phyloP scores from a whole-genome alignment of 1,140 invertebrate species.

The Eurosta solidaginis region DNA sequence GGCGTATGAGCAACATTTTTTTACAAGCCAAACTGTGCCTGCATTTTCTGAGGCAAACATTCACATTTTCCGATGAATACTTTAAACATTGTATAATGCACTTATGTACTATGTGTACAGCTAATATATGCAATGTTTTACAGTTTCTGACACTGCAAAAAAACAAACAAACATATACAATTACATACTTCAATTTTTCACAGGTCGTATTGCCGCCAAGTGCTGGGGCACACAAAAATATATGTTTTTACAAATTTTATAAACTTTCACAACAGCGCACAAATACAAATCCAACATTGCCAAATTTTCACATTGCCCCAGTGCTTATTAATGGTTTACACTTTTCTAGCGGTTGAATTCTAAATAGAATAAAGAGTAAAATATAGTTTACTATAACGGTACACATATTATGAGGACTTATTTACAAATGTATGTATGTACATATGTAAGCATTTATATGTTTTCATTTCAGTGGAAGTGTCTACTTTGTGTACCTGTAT shows the following conservation, averaged over 20 bases:
- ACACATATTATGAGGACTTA: too few species aligned
- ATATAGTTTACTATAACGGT: too few species aligned
- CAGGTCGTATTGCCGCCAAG: slow-evolving; percentile 1
- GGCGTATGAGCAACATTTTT: slow-evolving; percentile 7
- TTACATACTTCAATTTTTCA: background rate
- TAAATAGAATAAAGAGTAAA: slow-evolving; percentile 4
- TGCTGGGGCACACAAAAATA: background rate
- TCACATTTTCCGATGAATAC: too few species aligned
- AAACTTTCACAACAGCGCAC: background rate
- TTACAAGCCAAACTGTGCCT: background rate
- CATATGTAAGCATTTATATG: background rate
- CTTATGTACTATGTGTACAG: background rate
- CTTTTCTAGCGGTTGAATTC: slow-evolving; percentile 13
- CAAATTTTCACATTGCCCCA: background rate
- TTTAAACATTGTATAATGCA: background rate
- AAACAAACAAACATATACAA: background rate
- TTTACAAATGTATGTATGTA: too few species aligned
- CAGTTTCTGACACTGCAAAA: background rate
- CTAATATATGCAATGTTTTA: background rate
- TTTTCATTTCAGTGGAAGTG: background rate
- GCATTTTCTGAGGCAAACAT: too few species aligned
- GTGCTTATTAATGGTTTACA: slow-evolving; percentile 15
- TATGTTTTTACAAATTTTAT: slow-evolving; percentile 1
- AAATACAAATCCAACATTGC: background rate
- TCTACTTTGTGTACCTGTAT: background rate